phyloP scores from a whole-genome alignment of 2,888 invertebrate genomes.

The Pheosia gnoma region DNA sequence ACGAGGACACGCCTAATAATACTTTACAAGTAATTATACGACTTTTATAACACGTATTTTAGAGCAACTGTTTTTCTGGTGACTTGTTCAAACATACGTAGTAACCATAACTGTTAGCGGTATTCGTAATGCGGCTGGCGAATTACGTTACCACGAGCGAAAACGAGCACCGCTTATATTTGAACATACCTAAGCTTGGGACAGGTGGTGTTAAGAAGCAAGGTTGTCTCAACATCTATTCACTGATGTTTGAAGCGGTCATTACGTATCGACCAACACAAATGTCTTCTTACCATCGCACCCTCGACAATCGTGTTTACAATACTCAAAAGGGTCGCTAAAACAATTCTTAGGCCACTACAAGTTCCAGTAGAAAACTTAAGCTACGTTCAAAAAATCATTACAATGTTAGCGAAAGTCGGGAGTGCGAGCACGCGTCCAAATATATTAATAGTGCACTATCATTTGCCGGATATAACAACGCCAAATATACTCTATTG shows the following conservation, averaged over 20 bases:
- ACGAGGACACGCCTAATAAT: not conserved
- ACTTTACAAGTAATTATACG: too few species aligned
- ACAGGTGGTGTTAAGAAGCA: too few species aligned
- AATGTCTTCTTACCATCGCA: slow-evolving; percentile 29
- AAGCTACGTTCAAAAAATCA: slow-evolving; percentile 42
- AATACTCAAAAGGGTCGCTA: slow-evolving; percentile 41
- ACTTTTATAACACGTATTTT: too few species aligned
- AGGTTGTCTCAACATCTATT: too few species aligned
- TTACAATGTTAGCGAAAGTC: slow-evolving; percentile 23
- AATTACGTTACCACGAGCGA: too few species aligned
- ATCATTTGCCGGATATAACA: not conserved
- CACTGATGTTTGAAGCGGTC: not conserved
- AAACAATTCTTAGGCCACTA: slow-evolving; percentile 48
- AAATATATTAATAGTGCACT: not conserved
- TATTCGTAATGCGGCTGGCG: too few species aligned
- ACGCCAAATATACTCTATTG: not conserved
- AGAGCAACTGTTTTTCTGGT: not conserved
- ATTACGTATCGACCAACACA: not conserved
- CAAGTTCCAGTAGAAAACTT: slow-evolving; percentile 39
- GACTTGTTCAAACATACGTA: not conserved
- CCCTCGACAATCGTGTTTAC: slow-evolving; percentile 46
- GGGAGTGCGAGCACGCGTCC: slow-evolving; percentile 43
- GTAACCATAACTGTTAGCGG: too few species aligned
- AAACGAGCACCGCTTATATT: not conserved
- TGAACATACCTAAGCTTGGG: not conserved